Conservation (phyloP, 2,888 invertebrate genomes). For the Nipponacmea schrenckii region DNA sequence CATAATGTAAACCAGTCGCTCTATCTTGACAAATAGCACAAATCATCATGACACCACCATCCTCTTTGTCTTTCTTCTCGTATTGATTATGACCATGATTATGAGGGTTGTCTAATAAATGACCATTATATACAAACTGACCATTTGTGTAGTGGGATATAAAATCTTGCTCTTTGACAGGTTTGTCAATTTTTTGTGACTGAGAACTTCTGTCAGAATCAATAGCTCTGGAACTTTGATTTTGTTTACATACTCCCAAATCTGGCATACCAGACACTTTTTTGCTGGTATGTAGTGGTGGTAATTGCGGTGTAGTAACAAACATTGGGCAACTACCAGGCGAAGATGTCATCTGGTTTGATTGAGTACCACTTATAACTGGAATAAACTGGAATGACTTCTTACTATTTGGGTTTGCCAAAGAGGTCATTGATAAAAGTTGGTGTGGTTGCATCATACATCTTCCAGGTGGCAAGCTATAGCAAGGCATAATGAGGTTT, state of each 20-base stretch:
- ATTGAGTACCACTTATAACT: neutral
- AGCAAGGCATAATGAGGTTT: neutral
- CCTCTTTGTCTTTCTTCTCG: conserved; percentile 66
- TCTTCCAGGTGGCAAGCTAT: conserved; percentile 2
- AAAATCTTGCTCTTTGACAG: conserved; percentile 42
- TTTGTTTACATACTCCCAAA: neutral
- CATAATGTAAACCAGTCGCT: conserved; percentile 97
- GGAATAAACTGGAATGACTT: conserved; percentile 2
- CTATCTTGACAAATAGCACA: conserved; percentile 91
- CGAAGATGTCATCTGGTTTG: neutral
- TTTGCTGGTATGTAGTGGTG: neutral
- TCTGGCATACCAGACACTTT: neutral
- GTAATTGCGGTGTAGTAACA: neutral
- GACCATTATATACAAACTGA: conserved; percentile 50
- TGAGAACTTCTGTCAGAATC: neutral
- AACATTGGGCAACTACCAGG: neutral
- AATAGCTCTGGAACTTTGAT: neutral
- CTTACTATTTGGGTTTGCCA: neutral
- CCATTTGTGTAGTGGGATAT: conserved; percentile 56
- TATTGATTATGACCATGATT: conserved; percentile 14
- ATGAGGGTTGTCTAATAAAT: conserved; percentile 37
- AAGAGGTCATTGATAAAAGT: neutral
- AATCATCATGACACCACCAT: conserved; percentile 77
- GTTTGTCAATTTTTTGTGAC: conserved; percentile 25
- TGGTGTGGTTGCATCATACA: neutral